These are phyloP conservation scores for Henricia sp. DNA, from an alignment of 53 echinoderm and acorn worm species.

Conservation along the genomic window DNA sequence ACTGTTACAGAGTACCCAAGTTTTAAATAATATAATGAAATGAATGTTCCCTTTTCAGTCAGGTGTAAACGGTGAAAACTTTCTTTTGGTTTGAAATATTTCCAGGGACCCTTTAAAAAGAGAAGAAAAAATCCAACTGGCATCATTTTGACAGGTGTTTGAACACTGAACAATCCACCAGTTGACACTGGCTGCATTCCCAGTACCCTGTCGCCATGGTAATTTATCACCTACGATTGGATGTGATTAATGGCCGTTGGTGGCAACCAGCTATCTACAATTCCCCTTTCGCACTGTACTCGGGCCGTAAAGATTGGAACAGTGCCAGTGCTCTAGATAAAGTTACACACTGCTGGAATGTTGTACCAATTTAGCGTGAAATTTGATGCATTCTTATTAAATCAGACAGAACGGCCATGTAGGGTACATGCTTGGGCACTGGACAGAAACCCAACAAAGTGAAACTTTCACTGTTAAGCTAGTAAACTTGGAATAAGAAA, in stretches of 20 bases:
- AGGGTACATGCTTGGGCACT: too few relatives aligned
- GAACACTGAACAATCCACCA: background rate
- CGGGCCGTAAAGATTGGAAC: constrained; percentile 21
- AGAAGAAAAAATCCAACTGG: background rate
- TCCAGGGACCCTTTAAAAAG: background rate
- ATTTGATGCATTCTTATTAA: too few relatives aligned
- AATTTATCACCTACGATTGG: constrained; percentile 13
- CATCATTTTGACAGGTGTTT: constrained; percentile 16
- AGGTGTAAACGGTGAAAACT: too few relatives aligned
- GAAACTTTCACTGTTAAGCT: too few relatives aligned
- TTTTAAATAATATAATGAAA: too few relatives aligned
- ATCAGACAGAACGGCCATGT: too few relatives aligned
- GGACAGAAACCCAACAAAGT: too few relatives aligned
- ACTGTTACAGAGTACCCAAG: too few relatives aligned
- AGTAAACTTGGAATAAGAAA: too few relatives aligned
- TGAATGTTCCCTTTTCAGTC: too few relatives aligned
- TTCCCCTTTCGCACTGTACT: background rate
- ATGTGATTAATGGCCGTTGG: constrained; percentile 42
- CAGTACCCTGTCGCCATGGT: constrained; percentile 26
- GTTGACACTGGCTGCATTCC: constrained; percentile 24
- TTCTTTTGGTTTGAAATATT: too few relatives aligned
- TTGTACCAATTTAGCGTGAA: too few relatives aligned
- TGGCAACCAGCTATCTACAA: background rate
- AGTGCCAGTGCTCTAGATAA: constrained; percentile 2
- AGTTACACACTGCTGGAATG: background rate